Evolutionary conservation across 2,888 invertebrate species (phyloP).

Genomic region (Tubulanus polymorphus): DNA sequence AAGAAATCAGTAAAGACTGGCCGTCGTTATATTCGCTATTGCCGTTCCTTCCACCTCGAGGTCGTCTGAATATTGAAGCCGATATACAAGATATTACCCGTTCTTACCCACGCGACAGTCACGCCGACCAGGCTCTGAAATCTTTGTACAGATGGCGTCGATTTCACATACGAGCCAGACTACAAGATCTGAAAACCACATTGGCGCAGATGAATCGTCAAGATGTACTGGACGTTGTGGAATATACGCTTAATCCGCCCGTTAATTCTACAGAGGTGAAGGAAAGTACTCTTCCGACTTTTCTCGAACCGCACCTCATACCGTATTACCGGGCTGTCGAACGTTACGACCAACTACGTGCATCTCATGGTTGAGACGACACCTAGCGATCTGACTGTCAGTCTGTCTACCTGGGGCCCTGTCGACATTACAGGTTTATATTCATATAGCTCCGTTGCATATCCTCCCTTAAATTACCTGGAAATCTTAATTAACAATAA

Average conservation of each 20-base stretch:
- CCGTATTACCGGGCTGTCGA: slow-evolving; percentile 38
- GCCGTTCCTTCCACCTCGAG: slow-evolving; percentile 38
- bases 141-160: slow-evolving; percentile 18
- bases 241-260: slow-evolving; percentile 30
- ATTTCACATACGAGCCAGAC: slow-evolving; percentile 31
- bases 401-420: no score
- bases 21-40: slow-evolving; percentile 32
- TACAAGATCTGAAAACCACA: slow-evolving; percentile 33
- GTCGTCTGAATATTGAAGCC: slow-evolving; percentile 30
- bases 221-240: slow-evolving; percentile 27
- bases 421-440: no score
- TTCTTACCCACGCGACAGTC: neutral
- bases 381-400: no score
- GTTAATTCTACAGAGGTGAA: slow-evolving; percentile 25
- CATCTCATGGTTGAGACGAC: no score
- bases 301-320: slow-evolving; percentile 32
- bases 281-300: slow-evolving; percentile 26
- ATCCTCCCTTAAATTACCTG: no score
- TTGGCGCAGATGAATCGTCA: slow-evolving; percentile 27
- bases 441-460: no score
- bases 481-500: no score
- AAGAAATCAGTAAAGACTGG: slow-evolving; percentile 37
- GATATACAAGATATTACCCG: slow-evolving; percentile 35
- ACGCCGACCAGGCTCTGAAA: slow-evolving; percentile 3
- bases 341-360: slow-evolving; percentile 35